Evolutionary conservation across 2,113 vertebrate genomes (phyloP).

Genomic region (Pantherophis guttatus): DNA sequence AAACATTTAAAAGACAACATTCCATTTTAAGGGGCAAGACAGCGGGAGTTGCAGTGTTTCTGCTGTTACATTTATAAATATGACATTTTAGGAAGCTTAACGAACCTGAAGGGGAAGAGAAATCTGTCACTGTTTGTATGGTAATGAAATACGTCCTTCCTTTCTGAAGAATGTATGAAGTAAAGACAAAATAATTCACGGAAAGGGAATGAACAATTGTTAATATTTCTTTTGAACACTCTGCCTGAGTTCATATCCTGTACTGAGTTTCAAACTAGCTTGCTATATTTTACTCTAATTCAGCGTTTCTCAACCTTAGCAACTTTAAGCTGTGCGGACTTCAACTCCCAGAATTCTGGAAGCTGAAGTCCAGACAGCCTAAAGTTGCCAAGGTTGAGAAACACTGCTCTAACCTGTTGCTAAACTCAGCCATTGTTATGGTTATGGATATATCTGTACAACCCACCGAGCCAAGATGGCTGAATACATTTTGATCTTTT

Average conservation of each 20-base stretch:
- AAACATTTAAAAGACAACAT: conserved; percentile 51
- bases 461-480: too few species aligned
- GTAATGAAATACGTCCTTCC: conserved; percentile 33
- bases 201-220: background rate
- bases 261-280: background rate
- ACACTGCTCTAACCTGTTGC: too few species aligned
- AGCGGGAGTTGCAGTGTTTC: conserved; percentile 44
- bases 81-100: conserved; percentile 42
- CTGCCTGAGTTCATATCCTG: background rate
- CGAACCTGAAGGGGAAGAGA: conserved; percentile 7
- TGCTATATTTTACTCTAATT: background rate
- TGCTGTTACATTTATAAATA: conserved; percentile 53
- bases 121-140: conserved; percentile 3
- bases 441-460: too few species aligned
- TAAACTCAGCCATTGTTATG: too few species aligned
- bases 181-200: background rate
- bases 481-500: too few species aligned
- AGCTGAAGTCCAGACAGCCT: too few species aligned
- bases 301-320: background rate
- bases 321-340: background rate
- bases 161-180: conserved; percentile 5
- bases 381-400: too few species aligned
- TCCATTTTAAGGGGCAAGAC: conserved; percentile 47
- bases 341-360: too few species aligned
- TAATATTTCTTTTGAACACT: conserved; percentile 1